Conservation (phyloP, 2,113 vertebrate genomes). For the Nicator chloris region DNA sequence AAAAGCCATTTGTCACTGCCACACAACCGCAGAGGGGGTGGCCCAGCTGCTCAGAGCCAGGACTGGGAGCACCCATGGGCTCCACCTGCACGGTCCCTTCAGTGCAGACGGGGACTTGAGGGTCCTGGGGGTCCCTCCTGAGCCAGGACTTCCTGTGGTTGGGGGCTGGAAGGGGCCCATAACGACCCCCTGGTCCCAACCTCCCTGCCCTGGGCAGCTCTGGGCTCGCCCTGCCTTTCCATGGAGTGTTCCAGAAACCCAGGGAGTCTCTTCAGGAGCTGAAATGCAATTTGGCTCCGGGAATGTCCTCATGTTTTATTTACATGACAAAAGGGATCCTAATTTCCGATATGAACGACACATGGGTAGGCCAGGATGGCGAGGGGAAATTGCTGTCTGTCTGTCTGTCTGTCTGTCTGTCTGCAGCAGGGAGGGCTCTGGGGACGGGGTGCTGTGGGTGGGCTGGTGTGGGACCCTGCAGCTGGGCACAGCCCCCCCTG, state of each 20-base stretch:
- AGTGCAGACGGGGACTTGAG: no score
- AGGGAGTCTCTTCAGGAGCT: background rate
- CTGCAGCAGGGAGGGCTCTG: no score
- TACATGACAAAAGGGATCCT: background rate
- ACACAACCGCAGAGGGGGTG: no score
- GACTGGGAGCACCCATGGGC: no score
- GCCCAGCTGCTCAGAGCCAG: no score
- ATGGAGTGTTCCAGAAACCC: background rate
- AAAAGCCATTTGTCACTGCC: no score
- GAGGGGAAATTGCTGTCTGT: background rate
- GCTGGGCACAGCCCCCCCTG: background rate
- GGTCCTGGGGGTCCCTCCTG: background rate
- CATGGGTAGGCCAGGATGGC: background rate
- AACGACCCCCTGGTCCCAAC: accelerated
- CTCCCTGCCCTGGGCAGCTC: background rate
- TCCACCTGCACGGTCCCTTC: no score
- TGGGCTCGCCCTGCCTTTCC: background rate
- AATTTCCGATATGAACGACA: background rate
- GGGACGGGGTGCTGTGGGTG: no score
- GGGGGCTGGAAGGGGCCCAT: background rate
- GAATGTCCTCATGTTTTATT: background rate
- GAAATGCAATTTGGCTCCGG: background rate
- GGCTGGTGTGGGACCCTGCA: background rate
- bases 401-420: no score
- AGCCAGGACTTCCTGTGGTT: accelerated